phyloP scores from a whole-genome alignment of 2,113 vertebrate genomes.

The Platycercus adscitus region DNA sequence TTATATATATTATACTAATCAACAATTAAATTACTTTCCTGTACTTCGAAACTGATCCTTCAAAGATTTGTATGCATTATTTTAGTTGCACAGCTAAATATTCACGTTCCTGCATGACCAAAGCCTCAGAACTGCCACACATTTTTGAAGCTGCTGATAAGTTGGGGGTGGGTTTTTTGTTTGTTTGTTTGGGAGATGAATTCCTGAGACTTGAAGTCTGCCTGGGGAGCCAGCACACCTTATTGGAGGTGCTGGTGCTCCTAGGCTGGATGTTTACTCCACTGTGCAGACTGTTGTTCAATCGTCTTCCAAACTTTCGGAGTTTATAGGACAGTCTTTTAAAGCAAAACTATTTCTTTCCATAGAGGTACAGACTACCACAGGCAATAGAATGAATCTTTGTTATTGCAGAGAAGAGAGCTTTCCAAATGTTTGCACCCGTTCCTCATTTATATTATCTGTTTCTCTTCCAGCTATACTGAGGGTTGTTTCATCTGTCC shows the following conservation, averaged over 20 bases:
- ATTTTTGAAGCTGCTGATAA: neutral
- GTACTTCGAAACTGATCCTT: neutral
- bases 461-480: conserved; percentile 82
- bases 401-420: neutral
- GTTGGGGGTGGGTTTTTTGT: neutral
- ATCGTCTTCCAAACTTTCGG: neutral
- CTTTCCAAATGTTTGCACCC: neutral
- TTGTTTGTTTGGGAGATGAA: neutral
- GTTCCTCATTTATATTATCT: neutral
- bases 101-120: neutral
- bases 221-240: neutral
- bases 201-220: neutral
- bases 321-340: neutral
- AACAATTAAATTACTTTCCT: neutral
- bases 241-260: neutral
- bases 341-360: neutral
- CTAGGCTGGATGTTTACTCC: neutral
- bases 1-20: neutral
- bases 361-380: neutral
- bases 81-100: neutral
- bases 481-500: conserved; percentile 91
- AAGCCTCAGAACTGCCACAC: neutral
- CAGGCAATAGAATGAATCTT: neutral
- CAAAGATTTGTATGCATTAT: neutral
- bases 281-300: neutral